These are phyloP conservation scores for Tychaedon coryphoeus DNA, from an alignment of 2,113 vertebrate species.

Conservation along the genomic window DNA sequence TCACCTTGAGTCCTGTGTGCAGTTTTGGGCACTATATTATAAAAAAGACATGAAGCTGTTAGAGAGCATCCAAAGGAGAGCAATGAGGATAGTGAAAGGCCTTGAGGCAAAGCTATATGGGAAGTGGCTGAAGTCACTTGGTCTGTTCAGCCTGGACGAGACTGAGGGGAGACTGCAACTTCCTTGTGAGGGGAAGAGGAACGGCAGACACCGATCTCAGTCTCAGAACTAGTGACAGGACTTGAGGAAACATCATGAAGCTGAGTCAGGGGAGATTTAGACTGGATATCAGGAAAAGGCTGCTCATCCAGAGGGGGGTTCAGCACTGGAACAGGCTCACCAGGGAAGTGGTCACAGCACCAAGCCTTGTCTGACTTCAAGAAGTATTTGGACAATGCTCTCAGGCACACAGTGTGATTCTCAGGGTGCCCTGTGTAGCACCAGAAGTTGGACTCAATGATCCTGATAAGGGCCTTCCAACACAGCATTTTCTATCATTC, in stretches of 20 bases:
- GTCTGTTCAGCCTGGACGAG: background rate
- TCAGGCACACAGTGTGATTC: background rate
- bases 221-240: background rate
- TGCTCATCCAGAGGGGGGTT: fast-evolving
- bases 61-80: background rate
- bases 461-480: background rate
- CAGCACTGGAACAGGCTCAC: background rate
- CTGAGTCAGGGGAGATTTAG: background rate
- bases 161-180: background rate
- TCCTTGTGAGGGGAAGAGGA: background rate
- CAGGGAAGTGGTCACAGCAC: background rate
- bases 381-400: background rate
- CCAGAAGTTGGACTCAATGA: background rate
- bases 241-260: background rate
- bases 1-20: background rate
- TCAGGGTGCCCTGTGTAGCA: background rate
- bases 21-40: background rate
- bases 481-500: background rate
- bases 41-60: background rate
- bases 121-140: background rate
- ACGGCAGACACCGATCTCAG: background rate
- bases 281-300: background rate
- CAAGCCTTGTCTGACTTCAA: background rate
- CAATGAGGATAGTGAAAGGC: background rate
- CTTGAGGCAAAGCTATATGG: background rate